Base-by-base conservation (phyloP, 2,888 invertebrate species). In the Mimachlamys varia region DNA sequence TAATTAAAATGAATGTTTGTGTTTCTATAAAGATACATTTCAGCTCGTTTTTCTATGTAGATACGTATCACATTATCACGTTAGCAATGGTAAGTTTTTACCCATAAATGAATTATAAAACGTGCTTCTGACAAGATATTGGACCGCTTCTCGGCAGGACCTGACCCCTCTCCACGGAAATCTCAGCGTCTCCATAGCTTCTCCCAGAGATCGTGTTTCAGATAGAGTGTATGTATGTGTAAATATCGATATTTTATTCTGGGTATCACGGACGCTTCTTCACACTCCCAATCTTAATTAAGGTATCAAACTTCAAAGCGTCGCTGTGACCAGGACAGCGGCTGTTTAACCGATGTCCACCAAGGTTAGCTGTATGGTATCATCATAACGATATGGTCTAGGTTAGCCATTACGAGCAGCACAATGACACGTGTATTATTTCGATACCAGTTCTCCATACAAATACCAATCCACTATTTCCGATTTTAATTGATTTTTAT, bases 251-350 rank as follows among this genome's bases (percentile, higher is more conserved):
- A 76, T 76, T 76, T 76, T 27, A 76, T 33, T 76, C 76, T 76
- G 33, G 76, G 76, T 76, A 76, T 76, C 76, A 27, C 27, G 22
- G 33, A 76, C 76, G 76, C 76, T 76, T 76, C 76, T 76, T 76
- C 33, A 33, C 76, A 76, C 76, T 76, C 76, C 33, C 22, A 22
- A 62, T 62, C 62, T 62, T 76, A 76, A 76, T 76, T 76, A 33
- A 76, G 33, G 76, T 76, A 76, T 76, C 76, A 76, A 76, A 76
- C 76, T 76, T 76, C 76, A 76, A 76, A 76, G 76, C 27, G 76
- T 76, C 33, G 0, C 27, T 76, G 76, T 76, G 76, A 76, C 76
- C 27, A 27, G 12, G 76, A 33, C 33, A 10, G 22, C 22, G 33
- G 12, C 76, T 76, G 33, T 33, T 19, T 15, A 76, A 33, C 27